These are phyloP conservation scores for Acestrorhynchus altus DNA, from an alignment of 2,797 vertebrate species.

Conservation along the genomic window DNA sequence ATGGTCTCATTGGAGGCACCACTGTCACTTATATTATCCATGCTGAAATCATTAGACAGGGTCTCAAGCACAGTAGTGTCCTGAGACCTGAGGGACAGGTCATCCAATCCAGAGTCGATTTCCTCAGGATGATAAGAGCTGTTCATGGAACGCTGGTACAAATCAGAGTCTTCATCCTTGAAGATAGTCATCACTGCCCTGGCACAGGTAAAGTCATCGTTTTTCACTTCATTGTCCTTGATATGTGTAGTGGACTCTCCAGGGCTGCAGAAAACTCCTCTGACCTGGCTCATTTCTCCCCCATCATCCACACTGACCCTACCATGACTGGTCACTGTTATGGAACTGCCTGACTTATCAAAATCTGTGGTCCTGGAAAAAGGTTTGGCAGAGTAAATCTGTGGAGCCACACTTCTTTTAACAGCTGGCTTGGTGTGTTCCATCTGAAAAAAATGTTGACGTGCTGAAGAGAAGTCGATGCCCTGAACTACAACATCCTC, in stretches of 20 bases:
- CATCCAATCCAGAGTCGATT: conserved; percentile 93
- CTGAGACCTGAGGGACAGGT: conserved; percentile 92
- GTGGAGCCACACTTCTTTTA: conserved; percentile 84
- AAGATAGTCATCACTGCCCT: conserved; percentile 89
- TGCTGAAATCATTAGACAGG: conserved; percentile 88
- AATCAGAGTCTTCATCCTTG: conserved; percentile 85
- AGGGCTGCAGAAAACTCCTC: conserved; percentile 66
- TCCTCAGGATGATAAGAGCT: conserved; percentile 85
- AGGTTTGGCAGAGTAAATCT: conserved; percentile 91
- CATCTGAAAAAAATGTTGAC: conserved; percentile 92
- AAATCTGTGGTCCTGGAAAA: conserved; percentile 82
- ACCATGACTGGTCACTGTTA: conserved; percentile 65
- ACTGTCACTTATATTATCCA: conserved; percentile 94
- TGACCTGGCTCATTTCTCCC: conserved; percentile 54
- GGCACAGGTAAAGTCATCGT: conserved; percentile 89
- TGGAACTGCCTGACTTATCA: conserved; percentile 66
- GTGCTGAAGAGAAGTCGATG: conserved; percentile 91
- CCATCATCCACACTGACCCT: conserved; percentile 60
- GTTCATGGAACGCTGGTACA: conserved; percentile 77
- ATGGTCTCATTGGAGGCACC: conserved; percentile 86
- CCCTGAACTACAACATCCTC: conserved; percentile 91
- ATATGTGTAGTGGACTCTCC: conserved; percentile 55
- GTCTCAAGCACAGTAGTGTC: conserved; percentile 89
- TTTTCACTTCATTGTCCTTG: conserved; percentile 57
- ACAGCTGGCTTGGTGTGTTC: conserved; percentile 71